A percentile compares a stretch with the other conserved stretches of the same genome.
phyloP scores from a whole-genome alignment of 2,888 invertebrate genomes.

The Blastobasis lacticolella region DNA sequence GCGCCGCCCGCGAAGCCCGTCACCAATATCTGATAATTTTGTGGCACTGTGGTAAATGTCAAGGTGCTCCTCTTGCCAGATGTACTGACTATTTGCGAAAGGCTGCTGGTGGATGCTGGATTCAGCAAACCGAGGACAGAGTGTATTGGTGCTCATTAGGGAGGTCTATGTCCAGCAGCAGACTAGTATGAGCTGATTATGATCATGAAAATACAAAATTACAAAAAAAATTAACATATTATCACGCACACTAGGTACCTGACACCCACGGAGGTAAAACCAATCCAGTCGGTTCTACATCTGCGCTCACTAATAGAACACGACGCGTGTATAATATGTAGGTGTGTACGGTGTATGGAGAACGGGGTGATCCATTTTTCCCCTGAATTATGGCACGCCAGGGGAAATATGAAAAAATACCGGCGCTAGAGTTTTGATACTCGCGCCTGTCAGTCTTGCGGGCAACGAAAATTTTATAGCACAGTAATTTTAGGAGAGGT shows the following conservation, averaged over 20 bases:
- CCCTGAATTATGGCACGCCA: slow-evolving; percentile 49
- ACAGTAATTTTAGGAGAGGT: background rate
- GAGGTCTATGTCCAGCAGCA: too few species aligned
- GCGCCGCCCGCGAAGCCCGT: too few species aligned
- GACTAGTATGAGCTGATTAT: too few species aligned
- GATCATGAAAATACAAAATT: background rate
- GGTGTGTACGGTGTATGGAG: slow-evolving; percentile 19
- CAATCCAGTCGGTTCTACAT: slow-evolving; percentile 5
- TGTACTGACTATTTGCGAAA: too few species aligned
- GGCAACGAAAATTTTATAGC: background rate
- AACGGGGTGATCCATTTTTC: slow-evolving; percentile 51
- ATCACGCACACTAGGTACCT: slow-evolving; percentile 16
- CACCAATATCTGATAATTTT: too few species aligned
- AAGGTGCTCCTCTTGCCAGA: too few species aligned
- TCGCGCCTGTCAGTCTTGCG: too few species aligned
- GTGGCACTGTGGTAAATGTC: too few species aligned
- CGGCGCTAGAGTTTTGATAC: slow-evolving; percentile 4
- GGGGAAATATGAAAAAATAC: slow-evolving; percentile 46
- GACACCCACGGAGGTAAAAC: too few species aligned
- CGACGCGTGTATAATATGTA: slow-evolving; percentile 13
- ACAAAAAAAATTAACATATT: background rate
- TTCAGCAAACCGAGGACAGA: background rate
- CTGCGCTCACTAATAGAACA: slow-evolving; percentile 24
- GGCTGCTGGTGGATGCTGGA: too few species aligned
- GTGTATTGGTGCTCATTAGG: too few species aligned